Conservation (phyloP, 53 echinoderm and acorn worm genomes). For the Echinometra lucunter region DNA sequence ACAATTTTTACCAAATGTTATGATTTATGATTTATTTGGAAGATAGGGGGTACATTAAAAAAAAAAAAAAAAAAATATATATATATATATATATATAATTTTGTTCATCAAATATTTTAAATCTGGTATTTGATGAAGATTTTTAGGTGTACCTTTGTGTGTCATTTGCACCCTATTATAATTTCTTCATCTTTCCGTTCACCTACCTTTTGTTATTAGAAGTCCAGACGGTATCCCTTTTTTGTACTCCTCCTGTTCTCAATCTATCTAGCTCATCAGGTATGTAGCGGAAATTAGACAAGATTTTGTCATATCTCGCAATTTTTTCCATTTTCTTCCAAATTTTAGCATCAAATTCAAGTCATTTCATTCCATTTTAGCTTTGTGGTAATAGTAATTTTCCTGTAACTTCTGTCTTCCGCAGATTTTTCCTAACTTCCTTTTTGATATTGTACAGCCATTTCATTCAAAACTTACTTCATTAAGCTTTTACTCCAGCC, state of each 20-base stretch:
- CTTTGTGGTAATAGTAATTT: not conserved
- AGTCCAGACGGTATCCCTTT: conserved; percentile 64
- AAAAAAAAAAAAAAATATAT: too few species aligned
- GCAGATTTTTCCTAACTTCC: not conserved
- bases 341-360: not conserved
- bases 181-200: not conserved
- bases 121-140: too few species aligned
- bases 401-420: not conserved
- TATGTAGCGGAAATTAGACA: conserved; percentile 51
- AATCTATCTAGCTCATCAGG: conserved; percentile 60
- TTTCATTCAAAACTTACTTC: not conserved
- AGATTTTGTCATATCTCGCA: not conserved
- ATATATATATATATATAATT: not conserved
- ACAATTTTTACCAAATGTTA: too few species aligned
- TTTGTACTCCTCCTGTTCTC: conserved; percentile 67
- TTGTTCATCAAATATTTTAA: too few species aligned
- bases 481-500: not conserved
- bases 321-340: not conserved
- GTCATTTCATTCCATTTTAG: not conserved
- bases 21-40: too few species aligned
- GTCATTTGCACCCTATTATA: not conserved
- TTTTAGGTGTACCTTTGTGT: not conserved
- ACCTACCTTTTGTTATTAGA: conserved; percentile 1
- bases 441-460: not conserved
- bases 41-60: too few species aligned